Evolutionary conservation across 2,113 vertebrate species (phyloP).

Genomic region (Sclerurus mexicanus): DNA sequence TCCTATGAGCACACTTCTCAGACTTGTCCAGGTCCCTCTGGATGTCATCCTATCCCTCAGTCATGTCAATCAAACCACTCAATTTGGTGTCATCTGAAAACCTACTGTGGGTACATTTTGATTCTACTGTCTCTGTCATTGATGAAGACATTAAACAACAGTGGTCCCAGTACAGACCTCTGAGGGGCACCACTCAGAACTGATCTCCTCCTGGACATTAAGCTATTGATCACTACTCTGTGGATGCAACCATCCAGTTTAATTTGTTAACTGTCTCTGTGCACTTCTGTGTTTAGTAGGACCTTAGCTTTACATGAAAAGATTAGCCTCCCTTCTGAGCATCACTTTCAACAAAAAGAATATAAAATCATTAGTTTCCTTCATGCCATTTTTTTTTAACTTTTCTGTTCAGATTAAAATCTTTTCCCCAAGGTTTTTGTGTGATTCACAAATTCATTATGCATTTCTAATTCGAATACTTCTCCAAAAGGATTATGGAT

Average conservation of each 20-base stretch:
- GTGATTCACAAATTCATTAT: background rate
- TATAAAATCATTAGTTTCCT: background rate
- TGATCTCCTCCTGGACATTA: background rate
- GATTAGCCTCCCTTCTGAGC: background rate
- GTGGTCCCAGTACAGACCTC: background rate
- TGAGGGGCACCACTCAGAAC: background rate
- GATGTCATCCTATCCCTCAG: background rate
- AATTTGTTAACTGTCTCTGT: background rate
- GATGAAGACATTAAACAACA: background rate
- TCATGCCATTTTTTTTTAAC: background rate
- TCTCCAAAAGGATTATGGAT: background rate
- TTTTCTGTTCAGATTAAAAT: background rate
- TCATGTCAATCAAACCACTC: background rate
- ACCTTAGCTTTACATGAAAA: background rate
- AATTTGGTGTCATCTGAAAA: background rate
- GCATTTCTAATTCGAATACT: background rate
- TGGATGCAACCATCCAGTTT: background rate
- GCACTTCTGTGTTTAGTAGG: background rate
- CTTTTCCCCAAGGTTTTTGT: background rate
- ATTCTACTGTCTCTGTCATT: background rate
- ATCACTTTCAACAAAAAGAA: background rate
- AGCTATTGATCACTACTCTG: background rate
- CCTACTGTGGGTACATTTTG: background rate
- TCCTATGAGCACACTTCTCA: background rate
- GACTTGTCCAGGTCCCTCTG: background rate